Conservation (phyloP, 2,113 vertebrate species). For the Hippoglossus stenolepis region DNA sequence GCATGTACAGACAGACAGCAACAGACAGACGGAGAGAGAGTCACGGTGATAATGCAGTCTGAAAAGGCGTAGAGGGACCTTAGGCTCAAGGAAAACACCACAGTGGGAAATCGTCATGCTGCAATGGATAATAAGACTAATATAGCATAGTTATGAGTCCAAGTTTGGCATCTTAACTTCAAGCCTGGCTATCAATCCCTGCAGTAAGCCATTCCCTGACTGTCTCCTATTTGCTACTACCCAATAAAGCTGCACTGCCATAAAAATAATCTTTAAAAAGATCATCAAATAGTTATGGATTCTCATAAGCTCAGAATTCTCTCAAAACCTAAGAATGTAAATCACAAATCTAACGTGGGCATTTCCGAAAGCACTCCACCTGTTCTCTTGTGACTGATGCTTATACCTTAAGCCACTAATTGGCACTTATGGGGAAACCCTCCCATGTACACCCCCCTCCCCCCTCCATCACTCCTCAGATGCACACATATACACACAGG, state of each 20-base stretch:
- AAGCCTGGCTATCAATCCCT: constrained; percentile 39
- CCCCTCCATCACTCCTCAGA: constrained; percentile 38
- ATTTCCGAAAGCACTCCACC: constrained; percentile 46
- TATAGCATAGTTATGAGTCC: constrained; percentile 55
- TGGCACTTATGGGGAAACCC: constrained; percentile 68
- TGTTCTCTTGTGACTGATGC: constrained; percentile 59
- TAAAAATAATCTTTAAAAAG: constrained; percentile 67
- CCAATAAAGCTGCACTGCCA: constrained; percentile 61
- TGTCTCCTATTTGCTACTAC: constrained; percentile 44
- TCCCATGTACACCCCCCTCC: constrained; percentile 24
- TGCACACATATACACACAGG: constrained; percentile 44
- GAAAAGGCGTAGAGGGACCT: constrained; percentile 19
- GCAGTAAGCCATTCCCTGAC: constrained; percentile 43
- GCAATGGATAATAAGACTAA: constrained; percentile 57
- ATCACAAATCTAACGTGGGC: constrained; percentile 47
- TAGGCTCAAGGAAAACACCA: constrained; percentile 45
- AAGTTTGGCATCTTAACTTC: constrained; percentile 54
- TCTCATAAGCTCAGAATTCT: constrained; percentile 57
- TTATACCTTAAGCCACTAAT: constrained; percentile 61
- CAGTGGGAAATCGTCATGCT: constrained; percentile 40
- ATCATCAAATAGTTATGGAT: constrained; percentile 70
- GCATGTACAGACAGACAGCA: constrained; percentile 52
- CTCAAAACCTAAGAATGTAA: constrained; percentile 49
- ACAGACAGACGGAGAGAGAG: constrained; percentile 24
- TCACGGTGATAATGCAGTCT: constrained; percentile 38